These are phyloP conservation scores for Melanerpes formicivorus DNA, from an alignment of 2,113 vertebrate species.

Conservation along the genomic window DNA sequence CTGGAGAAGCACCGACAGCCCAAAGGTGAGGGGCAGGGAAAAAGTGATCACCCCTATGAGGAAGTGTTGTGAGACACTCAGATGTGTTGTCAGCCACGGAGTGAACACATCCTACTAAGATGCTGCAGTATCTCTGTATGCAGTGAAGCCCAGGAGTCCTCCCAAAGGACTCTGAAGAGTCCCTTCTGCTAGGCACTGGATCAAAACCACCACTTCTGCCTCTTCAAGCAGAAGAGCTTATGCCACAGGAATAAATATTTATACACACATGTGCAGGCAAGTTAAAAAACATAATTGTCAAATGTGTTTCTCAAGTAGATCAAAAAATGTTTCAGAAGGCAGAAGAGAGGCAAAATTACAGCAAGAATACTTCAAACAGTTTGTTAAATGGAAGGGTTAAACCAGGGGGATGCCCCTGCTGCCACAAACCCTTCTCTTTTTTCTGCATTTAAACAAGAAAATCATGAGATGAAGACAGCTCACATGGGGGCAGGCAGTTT, in stretches of 20 bases:
- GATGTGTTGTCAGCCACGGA: background rate
- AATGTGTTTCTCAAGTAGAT: background rate
- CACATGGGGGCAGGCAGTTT: background rate
- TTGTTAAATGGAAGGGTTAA: background rate
- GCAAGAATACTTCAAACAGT: background rate
- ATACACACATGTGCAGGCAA: rapidly evolving
- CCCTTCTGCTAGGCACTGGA: background rate
- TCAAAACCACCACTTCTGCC: background rate
- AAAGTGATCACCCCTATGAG: background rate
- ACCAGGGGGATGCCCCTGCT: background rate
- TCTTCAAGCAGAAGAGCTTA: background rate
- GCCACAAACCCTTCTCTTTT: background rate
- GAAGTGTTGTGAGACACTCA: background rate
- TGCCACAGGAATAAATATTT: background rate
- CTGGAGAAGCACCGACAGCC: background rate
- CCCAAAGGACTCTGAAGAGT: background rate
- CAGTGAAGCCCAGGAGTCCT: background rate
- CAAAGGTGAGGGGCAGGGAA: background rate
- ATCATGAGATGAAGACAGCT: background rate
- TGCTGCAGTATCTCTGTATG: background rate
- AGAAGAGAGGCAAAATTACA: background rate
- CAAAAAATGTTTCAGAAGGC: background rate
- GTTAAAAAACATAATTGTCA: background rate
- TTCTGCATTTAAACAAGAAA: background rate
- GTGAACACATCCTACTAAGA: rapidly evolving